phyloP scores from a whole-genome alignment of 2,113 vertebrate species.

The Psilopsiagon aymara region DNA sequence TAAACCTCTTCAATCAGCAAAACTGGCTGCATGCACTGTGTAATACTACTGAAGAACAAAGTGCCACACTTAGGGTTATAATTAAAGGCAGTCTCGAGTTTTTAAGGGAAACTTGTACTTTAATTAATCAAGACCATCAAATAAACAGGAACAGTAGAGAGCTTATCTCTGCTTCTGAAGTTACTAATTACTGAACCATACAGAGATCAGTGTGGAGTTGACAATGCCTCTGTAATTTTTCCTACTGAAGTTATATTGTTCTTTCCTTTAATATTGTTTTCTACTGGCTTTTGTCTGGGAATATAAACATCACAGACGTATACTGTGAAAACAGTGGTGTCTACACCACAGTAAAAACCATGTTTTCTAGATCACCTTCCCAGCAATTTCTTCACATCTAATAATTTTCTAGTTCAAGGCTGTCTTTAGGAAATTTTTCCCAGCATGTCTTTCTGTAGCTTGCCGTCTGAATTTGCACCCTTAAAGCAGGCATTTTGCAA shows the following conservation, averaged over 20 bases:
- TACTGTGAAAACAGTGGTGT: not conserved
- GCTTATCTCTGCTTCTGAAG: conserved; percentile 44
- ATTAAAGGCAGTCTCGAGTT: conserved; percentile 19
- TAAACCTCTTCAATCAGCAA: conserved; percentile 78
- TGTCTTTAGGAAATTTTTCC: not conserved
- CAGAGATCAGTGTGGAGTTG: not conserved
- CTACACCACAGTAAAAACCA: not conserved
- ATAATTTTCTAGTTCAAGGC: not conserved
- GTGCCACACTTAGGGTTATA: not conserved
- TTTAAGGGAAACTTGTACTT: conserved; percentile 51
- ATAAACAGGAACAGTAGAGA: conserved; percentile 40
- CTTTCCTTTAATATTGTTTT: not conserved
- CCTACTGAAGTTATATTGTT: not conserved
- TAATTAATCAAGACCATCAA: conserved; percentile 47
- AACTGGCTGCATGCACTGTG: conserved; percentile 62
- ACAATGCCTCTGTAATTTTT: not conserved
- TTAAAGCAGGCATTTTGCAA: conserved; percentile 39
- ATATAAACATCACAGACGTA: not conserved
- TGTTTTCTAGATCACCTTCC: not conserved
- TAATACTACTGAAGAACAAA: conserved; percentile 21
- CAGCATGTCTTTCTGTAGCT: not conserved
- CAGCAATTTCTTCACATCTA: not conserved
- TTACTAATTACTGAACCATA: conserved; percentile 28
- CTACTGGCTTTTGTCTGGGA: not conserved
- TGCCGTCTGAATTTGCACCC: not conserved